phyloP scores from a whole-genome alignment of 1,140 invertebrate species.

The Nebria ingens region DNA sequence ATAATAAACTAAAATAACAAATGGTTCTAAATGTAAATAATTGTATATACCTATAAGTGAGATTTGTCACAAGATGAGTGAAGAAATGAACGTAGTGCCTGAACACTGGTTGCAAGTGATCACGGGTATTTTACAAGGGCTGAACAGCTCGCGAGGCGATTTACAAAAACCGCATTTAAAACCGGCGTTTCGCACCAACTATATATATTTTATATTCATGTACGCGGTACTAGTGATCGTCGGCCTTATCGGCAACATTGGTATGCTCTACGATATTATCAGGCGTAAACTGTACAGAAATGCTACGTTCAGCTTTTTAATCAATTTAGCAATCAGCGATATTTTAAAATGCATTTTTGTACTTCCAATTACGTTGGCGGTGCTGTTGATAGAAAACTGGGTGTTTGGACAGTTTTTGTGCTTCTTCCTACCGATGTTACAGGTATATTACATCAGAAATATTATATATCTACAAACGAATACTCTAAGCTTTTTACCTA shows the following conservation, averaged over 20 bases:
- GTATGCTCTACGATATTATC: slow-evolving; percentile 44
- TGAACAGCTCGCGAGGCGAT: background rate
- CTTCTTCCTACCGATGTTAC: slow-evolving; percentile 57
- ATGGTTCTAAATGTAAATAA: too few species aligned
- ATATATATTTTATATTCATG: slow-evolving; percentile 49
- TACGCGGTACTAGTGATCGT: slow-evolving; percentile 43
- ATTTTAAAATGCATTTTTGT: slow-evolving; percentile 50
- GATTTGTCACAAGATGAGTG: too few species aligned
- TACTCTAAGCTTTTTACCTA: too few species aligned
- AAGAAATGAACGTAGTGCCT: background rate
- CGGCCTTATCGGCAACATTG: slow-evolving; percentile 44
- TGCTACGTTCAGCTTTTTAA: slow-evolving; percentile 49
- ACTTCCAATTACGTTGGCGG: slow-evolving; percentile 49
- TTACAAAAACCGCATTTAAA: slow-evolving; percentile 1
- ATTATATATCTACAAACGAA: too few species aligned
- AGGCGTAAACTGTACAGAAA: slow-evolving; percentile 43
- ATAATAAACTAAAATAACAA: too few species aligned
- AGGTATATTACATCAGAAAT: too few species aligned
- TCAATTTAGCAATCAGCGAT: slow-evolving; percentile 52
- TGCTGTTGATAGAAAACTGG: slow-evolving; percentile 57
- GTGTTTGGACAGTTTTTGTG: slow-evolving; percentile 58
- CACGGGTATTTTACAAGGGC: background rate
- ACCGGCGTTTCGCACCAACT: slow-evolving; percentile 38
- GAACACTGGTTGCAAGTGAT: slow-evolving; percentile 1
- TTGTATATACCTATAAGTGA: too few species aligned